Evolutionary conservation across 2,797 vertebrate species (phyloP), one percentile per base, ranked within the genome.

Genomic region (Coendou prehensilis): DNA sequence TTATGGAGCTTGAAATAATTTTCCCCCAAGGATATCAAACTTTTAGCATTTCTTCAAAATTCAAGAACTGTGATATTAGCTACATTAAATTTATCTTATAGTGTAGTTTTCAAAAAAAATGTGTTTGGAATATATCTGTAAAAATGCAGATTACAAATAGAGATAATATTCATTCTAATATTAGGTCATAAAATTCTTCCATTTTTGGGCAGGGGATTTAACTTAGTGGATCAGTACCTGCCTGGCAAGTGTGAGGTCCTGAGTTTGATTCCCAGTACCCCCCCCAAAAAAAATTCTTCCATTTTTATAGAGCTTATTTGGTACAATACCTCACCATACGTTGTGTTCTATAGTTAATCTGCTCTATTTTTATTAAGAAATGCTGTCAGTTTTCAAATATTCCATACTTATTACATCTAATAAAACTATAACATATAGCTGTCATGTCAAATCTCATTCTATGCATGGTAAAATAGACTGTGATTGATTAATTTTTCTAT

Each of bases 81-180:
- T 91, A 82, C 22, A 81, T 85, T 71, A 94, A 91, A 88, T 89
- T 90, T 67, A 91, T 84, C 15, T 91, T 90, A 45, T 64, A 73
- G 23, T 80, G 18, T 52, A 81, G 30, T 84, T 87, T 94, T 71
- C 69, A 92, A 52, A 64, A 76, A 95, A 82, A 76, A 6, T 89
- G n/a, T 96, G 47, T 47, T 81, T 95, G 9, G 26, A 94, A 95
- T 73, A 8, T 61, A 94, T 87, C 91, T 95, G 5, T 75, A 93
- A 93, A 90, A 91, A 81, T 76, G 30, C 59, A 52, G 83, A 28
- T 90, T 94, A 18, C 33, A 88, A 95, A 54, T 6, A 41, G 33
- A 91, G 85, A 83, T 85, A 57, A 73, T 67, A 86, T 87, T 92
- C 33, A 96, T 90, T 82, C 89, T 50, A 54, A 87, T 89, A 90